phyloP scores from a whole-genome alignment of 2,113 vertebrate genomes.

The Albula glossodonta region DNA sequence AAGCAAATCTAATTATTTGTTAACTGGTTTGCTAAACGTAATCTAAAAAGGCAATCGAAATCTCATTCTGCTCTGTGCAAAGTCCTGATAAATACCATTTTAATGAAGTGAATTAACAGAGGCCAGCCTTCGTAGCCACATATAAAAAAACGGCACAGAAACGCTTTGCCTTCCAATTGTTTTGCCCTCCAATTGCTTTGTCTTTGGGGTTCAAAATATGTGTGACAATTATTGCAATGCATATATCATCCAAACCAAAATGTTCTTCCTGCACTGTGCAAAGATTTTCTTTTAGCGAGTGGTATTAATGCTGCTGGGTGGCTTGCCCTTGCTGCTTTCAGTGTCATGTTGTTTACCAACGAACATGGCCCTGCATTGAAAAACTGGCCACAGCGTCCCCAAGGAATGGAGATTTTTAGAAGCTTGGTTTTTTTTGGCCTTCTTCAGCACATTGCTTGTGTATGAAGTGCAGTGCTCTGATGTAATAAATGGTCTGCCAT shows the following conservation, averaged over 20 bases:
- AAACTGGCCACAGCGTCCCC: background rate
- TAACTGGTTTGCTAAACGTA: constrained; percentile 19
- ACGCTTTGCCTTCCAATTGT: background rate
- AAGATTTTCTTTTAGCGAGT: background rate
- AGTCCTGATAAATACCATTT: background rate
- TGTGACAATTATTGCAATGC: background rate
- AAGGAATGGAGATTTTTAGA: background rate
- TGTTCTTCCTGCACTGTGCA: too few relatives aligned
- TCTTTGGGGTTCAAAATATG: background rate
- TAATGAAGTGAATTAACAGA: constrained; percentile 14
- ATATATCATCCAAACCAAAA: background rate
- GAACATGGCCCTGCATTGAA: background rate
- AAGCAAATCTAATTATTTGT: constrained; percentile 11
- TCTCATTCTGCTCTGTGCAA: background rate
- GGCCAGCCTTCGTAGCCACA: background rate
- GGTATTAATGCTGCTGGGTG: background rate
- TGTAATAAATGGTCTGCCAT: background rate
- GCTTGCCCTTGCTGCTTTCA: background rate
- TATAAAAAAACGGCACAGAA: background rate
- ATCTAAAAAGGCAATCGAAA: constrained; percentile 18
- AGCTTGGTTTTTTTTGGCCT: background rate
- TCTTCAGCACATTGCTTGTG: background rate
- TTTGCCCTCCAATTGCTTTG: background rate
- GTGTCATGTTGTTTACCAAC: background rate
- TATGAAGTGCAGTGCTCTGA: background rate